A percentile compares a stretch with the other conserved stretches of the same genome.
These are phyloP conservation scores for Caenorhabditis macrosperma DNA, from an alignment of 2,888 invertebrate species.

Conservation along the genomic window DNA sequence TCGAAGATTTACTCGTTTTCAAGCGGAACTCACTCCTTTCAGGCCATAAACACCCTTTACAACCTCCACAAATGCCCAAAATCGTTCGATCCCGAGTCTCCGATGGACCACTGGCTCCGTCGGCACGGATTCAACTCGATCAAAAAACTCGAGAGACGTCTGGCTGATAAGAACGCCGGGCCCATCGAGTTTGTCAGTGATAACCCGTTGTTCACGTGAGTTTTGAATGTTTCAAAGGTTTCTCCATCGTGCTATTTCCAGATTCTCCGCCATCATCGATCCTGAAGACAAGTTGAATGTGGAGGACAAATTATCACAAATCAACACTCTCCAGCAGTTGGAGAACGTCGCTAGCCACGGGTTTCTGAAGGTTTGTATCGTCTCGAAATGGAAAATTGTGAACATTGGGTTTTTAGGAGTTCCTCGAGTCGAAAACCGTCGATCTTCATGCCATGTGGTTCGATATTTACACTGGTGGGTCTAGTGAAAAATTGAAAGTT, in stretches of 20 bases:
- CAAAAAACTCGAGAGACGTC: constrained; percentile 83
- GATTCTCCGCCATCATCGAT: constrained; percentile 93
- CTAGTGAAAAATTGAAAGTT: too few species aligned
- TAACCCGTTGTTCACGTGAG: constrained; percentile 90
- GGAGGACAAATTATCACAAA: constrained; percentile 90
- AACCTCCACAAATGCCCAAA: constrained; percentile 85
- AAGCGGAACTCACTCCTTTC: constrained; percentile 62
- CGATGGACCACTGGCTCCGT: constrained; percentile 92
- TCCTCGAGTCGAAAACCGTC: constrained; percentile 70
- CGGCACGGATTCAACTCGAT: constrained; percentile 81
- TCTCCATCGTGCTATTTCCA: constrained; percentile 42
- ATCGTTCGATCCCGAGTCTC: constrained; percentile 83
- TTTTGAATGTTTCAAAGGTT: constrained; percentile 81
- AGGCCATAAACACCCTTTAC: constrained; percentile 94
- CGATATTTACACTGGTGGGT: constrained; percentile 91
- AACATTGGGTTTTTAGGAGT: constrained; percentile 64
- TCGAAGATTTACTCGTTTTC: too few species aligned
- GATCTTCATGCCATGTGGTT: constrained; percentile 89
- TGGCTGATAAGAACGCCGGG: constrained; percentile 85
- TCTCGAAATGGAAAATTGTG: too few species aligned
- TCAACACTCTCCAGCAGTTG: constrained; percentile 79
- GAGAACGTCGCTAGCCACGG: constrained; percentile 79
- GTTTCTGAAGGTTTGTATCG: constrained; percentile 67
- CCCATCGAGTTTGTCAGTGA: constrained; percentile 91
- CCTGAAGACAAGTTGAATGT: constrained; percentile 89